Percentiles rank a stretch among this genome's conserved stretches.
Conservation (phyloP, 2,888 invertebrate genomes). For the Zelleria hepariella region DNA sequence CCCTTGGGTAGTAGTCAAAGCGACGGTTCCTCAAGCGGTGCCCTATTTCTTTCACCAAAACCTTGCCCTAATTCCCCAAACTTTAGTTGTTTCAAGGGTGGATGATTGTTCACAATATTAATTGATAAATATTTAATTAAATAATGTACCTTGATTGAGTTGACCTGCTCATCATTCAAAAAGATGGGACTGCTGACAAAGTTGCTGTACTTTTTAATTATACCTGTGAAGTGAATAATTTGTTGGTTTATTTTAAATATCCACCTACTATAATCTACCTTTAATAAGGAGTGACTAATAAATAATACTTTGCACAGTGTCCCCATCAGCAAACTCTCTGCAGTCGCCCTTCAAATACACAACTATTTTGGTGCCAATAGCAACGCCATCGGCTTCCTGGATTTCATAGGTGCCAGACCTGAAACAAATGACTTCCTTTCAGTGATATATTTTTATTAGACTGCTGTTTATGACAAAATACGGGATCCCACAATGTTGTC, state of each 20-base stretch:
- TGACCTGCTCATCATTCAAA: conserved; percentile 90
- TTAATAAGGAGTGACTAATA: neutral
- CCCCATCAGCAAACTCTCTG: conserved; percentile 91
- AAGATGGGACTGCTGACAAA: conserved; percentile 95
- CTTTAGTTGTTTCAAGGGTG: no score
- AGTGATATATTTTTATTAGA: neutral
- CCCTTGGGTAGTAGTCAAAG: no score
- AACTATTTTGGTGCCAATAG: conserved; percentile 93
- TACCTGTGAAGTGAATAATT: conserved; percentile 62
- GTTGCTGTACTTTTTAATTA: conserved; percentile 97
- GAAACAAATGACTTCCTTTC: no score
- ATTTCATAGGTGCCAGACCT: conserved; percentile 92
- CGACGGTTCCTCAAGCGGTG: no score
- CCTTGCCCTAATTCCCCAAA: no score
- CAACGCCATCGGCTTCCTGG: conserved; percentile 85
- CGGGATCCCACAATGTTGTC: no score
- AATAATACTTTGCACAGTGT: conserved; percentile 78
- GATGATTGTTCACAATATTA: no score
- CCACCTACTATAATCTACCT: neutral
- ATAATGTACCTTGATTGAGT: conserved; percentile 88
- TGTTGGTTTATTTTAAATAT: neutral
- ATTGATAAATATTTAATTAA: no score
- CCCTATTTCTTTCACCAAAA: no score
- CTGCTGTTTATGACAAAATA: no score
- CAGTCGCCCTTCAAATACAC: conserved; percentile 90